Base-by-base conservation (phyloP, 2,888 invertebrate species). In the Metalampra italica region DNA sequence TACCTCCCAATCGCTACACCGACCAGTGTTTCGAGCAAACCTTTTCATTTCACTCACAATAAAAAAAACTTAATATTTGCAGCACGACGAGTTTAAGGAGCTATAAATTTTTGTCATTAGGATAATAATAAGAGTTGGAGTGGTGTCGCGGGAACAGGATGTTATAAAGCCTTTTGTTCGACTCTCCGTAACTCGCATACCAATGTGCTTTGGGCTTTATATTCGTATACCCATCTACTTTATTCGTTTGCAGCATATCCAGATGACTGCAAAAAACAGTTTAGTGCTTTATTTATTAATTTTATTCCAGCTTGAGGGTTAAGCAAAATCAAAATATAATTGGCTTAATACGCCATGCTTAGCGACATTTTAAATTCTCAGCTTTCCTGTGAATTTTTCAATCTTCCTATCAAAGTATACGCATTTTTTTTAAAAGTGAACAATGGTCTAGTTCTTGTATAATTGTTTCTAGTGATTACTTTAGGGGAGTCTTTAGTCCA, bases 71-170 rank as follows among this genome's bases (percentile, higher is more conserved):
- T 81, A 82, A 78, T 78, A 85, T 85, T 86, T 82, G 80, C 84
- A 79, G 71, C 84, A 83, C 85, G 82, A 68, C 74, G 69, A 81
- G 81, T 87, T 84, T 86, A 85, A 85, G 83, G 69, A 79, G 78
- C 80, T 74, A 87, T 89, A 89, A 87, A 87, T 87, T 85, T 85
- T 81, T 73, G 79, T 88, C 87, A 88, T 87, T 88, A 87, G 80
- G 78, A 78, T 81, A 86, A 86, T 86, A 88, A 87, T 83, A 88
- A 84, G 78, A 84, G 73, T 66, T 72, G 68, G 58, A 68, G 72
- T 75, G 75, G 70, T 79, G 82, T 81, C 79, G 79, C 68, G 73
- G 75, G 75, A 78, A 82, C 88, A 87, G 88, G 88, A 89, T 87
- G 86, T 76, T 81, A 82, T 82, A 87, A 87, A 82, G 82, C 75